Base-by-base conservation (phyloP, 2,888 invertebrate genomes). In the Temnothorax rugatulus region DNA sequence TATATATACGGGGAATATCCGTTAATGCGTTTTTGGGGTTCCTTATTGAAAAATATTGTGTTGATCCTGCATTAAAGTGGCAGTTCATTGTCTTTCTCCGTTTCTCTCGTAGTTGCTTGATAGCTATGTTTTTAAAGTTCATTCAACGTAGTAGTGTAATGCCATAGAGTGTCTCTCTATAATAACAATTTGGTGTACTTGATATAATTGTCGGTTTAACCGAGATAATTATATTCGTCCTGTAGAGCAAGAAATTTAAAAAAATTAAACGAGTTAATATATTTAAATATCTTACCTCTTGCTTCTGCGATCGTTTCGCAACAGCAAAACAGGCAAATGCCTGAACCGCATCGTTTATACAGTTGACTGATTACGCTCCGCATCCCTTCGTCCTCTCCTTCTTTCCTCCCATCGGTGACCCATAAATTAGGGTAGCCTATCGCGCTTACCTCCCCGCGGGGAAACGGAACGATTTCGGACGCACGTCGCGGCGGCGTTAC, bases 1-100 rank as follows among this genome's bases (percentile, higher is more conserved):
- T 93, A 90, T 93, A 93, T 90, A 88, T 88, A 86, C 88, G 88
- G 87, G 86, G 89, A 89, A 90, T 88, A 90, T 68, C 90, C 91
- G 87, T 92, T 92, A 93, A 93, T 92, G 92, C 88, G 91, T 90
- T 90, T 77, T 90, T 79, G 86, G 85, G 90, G 87, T 84, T 88
- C 86, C 88, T 89, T 91, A 93, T 93, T 93, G 92, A 92, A 93
- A 93, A 93, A 92, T 93, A 91, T 91, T 84, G 87, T 83, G 83
- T 77, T 83, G 82, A 87, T 84, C 84, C 85, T 66, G 85, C 90
- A 88, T 91, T 91, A 88, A 88, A 86, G 54, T 77, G 57, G 44
- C 68, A 76, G 34, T 66, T 66, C 54, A 50, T 57, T 75, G 54
- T 38, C 13, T 71, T 29, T 9, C 34, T 18, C 44, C 41, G 21